phyloP scores from a whole-genome alignment of 2,113 vertebrate genomes.

The Ptyas mucosa region DNA sequence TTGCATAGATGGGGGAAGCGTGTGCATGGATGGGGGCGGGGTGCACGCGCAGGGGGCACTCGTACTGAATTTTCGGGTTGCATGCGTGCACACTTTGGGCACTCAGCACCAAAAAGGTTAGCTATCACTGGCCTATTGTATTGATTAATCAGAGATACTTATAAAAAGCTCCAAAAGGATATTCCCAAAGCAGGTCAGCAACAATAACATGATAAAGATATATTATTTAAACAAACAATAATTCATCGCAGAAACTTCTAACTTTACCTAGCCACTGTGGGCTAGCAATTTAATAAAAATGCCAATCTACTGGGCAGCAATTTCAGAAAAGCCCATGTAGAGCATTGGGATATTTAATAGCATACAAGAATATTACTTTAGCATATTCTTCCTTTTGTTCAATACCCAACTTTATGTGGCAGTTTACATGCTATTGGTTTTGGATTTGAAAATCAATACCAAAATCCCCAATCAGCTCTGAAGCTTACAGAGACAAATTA shows the following conservation, averaged over 20 bases:
- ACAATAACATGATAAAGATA: neutral
- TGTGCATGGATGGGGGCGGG: too few relatives aligned
- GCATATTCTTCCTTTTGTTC: neutral
- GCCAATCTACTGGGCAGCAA: neutral
- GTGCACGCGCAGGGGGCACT: too few relatives aligned
- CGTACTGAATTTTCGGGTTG: too few relatives aligned
- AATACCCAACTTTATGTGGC: neutral
- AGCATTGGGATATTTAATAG: neutral
- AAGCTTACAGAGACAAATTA: neutral
- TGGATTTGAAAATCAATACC: neutral
- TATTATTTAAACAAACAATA: neutral
- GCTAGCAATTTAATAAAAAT: neutral
- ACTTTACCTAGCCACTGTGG: neutral
- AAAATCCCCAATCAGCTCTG: neutral
- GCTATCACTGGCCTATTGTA: neutral
- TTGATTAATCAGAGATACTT: neutral
- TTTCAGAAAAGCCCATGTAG: neutral
- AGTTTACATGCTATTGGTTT: neutral
- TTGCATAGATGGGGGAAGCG: too few relatives aligned
- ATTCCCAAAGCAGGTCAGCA: neutral
- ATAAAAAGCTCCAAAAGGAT: neutral
- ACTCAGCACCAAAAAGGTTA: too few relatives aligned
- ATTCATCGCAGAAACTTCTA: neutral
- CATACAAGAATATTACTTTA: neutral
- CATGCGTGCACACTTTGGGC: too few relatives aligned